phyloP scores from a whole-genome alignment of 2,797 vertebrate genomes.

The Microchirus variegatus region DNA sequence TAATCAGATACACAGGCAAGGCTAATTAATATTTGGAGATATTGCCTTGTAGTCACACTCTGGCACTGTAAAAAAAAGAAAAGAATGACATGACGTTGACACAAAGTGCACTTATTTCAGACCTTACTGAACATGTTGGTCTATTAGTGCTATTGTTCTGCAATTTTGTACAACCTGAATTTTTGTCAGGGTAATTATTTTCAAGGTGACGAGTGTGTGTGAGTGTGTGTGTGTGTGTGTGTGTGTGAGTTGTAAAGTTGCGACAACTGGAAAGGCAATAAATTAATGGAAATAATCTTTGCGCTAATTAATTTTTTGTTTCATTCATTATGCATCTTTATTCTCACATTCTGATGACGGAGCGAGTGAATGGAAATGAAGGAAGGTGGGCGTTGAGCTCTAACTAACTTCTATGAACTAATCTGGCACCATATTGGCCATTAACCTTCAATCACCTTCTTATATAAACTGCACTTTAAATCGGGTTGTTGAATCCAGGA shows the following conservation, averaged over 20 bases:
- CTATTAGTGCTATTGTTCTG: neutral
- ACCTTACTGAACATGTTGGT: constrained; percentile 28
- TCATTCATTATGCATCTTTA: constrained; percentile 37
- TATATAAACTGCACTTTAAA: constrained; percentile 46
- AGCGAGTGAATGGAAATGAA: constrained; percentile 28
- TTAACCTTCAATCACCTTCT: constrained; percentile 57
- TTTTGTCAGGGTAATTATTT: constrained; percentile 49
- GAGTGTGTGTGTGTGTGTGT: constrained; percentile 39
- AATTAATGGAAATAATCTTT: constrained; percentile 37
- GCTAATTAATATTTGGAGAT: constrained; percentile 81
- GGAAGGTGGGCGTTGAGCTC: constrained; percentile 15
- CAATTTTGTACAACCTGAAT: constrained; percentile 27
- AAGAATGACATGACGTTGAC: constrained; percentile 59
- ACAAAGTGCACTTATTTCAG: constrained; percentile 40
- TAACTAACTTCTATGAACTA: constrained; percentile 27
- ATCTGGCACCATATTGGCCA: constrained; percentile 31
- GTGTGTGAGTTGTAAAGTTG: constrained; percentile 31
- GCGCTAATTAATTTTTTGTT: constrained; percentile 48
- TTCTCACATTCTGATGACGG: constrained; percentile 33
- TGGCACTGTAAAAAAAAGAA: constrained; percentile 22
- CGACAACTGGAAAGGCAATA: constrained; percentile 33
- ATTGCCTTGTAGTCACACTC: constrained; percentile 51
- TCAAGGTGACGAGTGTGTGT: constrained; percentile 41
- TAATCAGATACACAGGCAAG: constrained; percentile 72
- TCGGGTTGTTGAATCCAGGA: constrained; percentile 61